A percentile compares a stretch with the other conserved stretches of the same genome.
Conservation (phyloP, 2,797 vertebrate genomes). For the Pseudochirops cupreus region DNA sequence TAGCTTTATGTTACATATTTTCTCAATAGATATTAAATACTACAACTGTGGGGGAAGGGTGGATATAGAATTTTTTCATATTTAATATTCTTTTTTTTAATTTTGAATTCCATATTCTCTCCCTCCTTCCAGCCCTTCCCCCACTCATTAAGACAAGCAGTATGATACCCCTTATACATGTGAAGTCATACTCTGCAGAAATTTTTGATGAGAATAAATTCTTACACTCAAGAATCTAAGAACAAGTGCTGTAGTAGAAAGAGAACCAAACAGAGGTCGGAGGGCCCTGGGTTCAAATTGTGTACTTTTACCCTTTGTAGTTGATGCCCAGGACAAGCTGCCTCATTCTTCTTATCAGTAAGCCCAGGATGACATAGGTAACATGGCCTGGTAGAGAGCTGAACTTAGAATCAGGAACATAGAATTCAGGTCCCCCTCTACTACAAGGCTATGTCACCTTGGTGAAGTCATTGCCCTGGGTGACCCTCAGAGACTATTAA, state of each 20-base stretch:
- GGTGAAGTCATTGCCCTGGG: background rate
- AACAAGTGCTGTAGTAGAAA: background rate
- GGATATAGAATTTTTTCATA: background rate
- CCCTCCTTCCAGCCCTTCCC: background rate
- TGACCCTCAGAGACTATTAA: background rate
- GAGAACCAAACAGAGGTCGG: background rate
- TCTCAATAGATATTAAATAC: background rate
- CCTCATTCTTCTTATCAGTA: background rate
- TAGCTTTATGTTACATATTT: background rate
- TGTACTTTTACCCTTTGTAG: background rate
- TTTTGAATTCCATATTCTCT: background rate
- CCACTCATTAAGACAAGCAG: background rate
- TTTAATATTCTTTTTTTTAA: background rate
- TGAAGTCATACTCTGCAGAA: slow-evolving; percentile 1
- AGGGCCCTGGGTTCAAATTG: background rate
- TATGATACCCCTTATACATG: background rate
- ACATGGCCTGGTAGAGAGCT: background rate
- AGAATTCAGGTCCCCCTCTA: slow-evolving; percentile 7
- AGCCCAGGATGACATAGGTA: background rate
- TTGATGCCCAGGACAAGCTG: background rate
- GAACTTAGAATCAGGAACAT: background rate
- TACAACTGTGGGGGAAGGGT: background rate
- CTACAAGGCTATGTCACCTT: background rate
- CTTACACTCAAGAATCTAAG: background rate
- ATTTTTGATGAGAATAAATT: background rate